Evolutionary conservation across 2,797 vertebrate genomes (phyloP).

Genomic region (Pygocentrus nattereri): DNA sequence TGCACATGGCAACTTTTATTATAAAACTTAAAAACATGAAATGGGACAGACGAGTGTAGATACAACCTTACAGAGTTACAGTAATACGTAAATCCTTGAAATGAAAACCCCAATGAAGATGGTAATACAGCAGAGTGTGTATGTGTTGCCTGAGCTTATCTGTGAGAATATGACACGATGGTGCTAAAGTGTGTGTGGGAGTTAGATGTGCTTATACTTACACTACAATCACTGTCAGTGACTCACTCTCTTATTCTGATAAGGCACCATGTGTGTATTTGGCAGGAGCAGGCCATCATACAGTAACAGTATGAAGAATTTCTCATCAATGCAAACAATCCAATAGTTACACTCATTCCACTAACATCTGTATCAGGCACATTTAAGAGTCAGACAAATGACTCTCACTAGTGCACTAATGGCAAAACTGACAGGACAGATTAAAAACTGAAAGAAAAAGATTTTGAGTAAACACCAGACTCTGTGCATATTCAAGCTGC

Average conservation of each 20-base stretch:
- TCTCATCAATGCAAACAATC: not conserved
- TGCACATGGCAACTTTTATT: not conserved
- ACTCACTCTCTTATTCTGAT: constrained; percentile 10
- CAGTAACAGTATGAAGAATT: constrained; percentile 6
- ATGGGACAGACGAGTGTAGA: no score
- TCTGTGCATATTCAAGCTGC: not conserved
- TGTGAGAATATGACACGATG: constrained; percentile 29
- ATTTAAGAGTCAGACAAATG: not conserved
- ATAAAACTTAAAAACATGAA: not conserved
- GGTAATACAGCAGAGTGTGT: not conserved
- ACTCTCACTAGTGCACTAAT: not conserved
- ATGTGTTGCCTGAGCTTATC: constrained; percentile 12
- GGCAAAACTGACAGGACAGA: not conserved
- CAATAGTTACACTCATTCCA: not conserved
- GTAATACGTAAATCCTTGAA: not conserved
- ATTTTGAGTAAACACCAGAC: not conserved
- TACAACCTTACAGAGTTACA: not conserved
- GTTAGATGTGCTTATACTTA: constrained; percentile 46
- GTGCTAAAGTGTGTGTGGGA: constrained; percentile 47
- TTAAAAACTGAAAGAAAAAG: not conserved
- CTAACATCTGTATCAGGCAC: not conserved
- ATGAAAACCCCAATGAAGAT: not conserved
- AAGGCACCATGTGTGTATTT: not conserved
- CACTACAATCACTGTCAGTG: constrained; percentile 48
- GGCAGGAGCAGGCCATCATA: not conserved